phyloP scores from a whole-genome alignment of 2,888 invertebrate genomes.

The Spilosoma lubricipeda region DNA sequence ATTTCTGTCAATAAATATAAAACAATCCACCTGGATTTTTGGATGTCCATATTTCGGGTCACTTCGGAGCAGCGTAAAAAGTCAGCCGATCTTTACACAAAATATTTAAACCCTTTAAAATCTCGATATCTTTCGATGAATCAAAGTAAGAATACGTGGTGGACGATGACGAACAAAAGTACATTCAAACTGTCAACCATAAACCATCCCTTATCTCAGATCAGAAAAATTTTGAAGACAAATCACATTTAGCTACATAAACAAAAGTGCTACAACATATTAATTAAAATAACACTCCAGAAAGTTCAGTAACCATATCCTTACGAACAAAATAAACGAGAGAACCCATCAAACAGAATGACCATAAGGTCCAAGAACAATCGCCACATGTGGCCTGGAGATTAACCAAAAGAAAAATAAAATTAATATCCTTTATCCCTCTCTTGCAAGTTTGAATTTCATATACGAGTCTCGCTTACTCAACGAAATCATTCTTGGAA shows the following conservation, averaged over 20 bases:
- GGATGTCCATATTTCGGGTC: not conserved
- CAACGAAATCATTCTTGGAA: conserved; percentile 85
- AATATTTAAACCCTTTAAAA: not conserved
- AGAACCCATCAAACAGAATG: conserved; percentile 69
- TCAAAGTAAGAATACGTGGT: not conserved
- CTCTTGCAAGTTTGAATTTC: conserved; percentile 43
- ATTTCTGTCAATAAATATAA: not conserved
- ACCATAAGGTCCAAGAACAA: conserved; percentile 85
- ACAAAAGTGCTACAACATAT: conserved; percentile 69
- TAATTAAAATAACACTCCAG: conserved; percentile 81
- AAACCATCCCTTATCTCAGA: conserved; percentile 48
- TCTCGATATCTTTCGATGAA: not conserved
- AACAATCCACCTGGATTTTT: not conserved
- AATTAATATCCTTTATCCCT: conserved; percentile 70
- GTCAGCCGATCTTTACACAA: not conserved
- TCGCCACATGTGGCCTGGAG: conserved; percentile 85
- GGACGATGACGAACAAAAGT: conserved; percentile 35
- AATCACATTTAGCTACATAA: conserved; percentile 54
- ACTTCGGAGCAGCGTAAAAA: not conserved
- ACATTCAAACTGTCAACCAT: conserved; percentile 29
- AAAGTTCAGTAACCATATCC: conserved; percentile 75
- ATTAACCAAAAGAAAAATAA: conserved; percentile 84
- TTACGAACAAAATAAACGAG: conserved; percentile 59
- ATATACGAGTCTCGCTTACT: conserved; percentile 59
- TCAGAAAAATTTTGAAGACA: conserved; percentile 46